Evolutionary conservation across 2,113 vertebrate species (phyloP).

Genomic region (Erpornis zantholeuca): DNA sequence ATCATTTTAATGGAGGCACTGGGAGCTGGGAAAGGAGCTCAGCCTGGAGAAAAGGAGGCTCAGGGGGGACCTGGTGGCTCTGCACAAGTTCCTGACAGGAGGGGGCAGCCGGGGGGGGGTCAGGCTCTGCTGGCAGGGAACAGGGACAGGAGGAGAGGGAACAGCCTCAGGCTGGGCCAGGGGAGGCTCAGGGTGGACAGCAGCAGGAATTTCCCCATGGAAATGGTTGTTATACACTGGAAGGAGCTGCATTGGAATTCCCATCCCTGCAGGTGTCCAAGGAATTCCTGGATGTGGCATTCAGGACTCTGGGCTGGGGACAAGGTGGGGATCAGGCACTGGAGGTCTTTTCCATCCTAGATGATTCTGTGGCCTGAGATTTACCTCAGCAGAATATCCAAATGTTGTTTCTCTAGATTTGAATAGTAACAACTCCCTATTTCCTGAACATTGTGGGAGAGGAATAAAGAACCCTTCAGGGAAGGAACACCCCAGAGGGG

Average conservation of each 20-base stretch:
- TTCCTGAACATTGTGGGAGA: not conserved
- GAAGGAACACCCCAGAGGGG: not conserved
- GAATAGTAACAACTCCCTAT: not conserved
- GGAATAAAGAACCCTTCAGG: not conserved
- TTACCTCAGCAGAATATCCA: not conserved
- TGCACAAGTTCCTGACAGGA: not conserved
- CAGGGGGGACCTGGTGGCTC: not conserved
- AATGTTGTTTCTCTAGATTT: not conserved
- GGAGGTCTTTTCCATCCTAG: not conserved
- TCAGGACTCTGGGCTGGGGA: not conserved
- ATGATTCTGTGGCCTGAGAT: not conserved
- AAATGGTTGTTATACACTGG: not conserved
- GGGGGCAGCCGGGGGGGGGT: not conserved
- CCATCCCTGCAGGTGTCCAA: not conserved
- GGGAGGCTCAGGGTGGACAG: accelerated
- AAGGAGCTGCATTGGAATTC: not conserved
- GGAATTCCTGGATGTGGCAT: not conserved
- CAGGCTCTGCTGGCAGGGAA: not conserved
- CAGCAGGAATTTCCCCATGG: not conserved
- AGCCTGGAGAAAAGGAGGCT: not conserved
- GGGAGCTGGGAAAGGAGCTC: not conserved
- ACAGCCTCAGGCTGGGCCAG: not conserved
- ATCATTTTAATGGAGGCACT: not conserved
- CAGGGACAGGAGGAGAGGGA: not conserved
- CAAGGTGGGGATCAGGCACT: accelerated